Evolutionary conservation across 2,113 vertebrate species (phyloP), one percentile per base, ranked within the genome.

Genomic region (Rafetus swinhoei): DNA sequence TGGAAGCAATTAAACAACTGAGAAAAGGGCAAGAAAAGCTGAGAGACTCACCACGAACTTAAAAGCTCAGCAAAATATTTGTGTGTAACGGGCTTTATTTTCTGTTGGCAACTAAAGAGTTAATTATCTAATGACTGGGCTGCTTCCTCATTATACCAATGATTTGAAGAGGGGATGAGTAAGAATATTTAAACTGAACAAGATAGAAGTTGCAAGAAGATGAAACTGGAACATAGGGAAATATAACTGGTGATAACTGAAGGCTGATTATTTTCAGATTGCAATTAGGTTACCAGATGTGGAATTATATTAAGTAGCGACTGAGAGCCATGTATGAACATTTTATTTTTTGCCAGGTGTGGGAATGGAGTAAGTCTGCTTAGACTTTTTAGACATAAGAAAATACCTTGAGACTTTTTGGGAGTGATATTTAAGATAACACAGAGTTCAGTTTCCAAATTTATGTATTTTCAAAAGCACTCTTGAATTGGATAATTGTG

Each of bases 101-200:
- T 77, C 88, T 7, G 52, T 84, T 57, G 94, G 90, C 76, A 86
- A 82, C 65, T 93, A 74, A 76, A 85, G 80, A 45, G 6, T 45
- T 45, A 45, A 45, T 45, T 45, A 45, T 45, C 45, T 45, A 45
- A 45, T 45, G 45, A 82, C 69, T 92, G 60, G 79, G 82, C 87
- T 94, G 90, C 93, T 86, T 91, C 62, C 89, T 93, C 52, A 14
- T 81, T 82, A 86, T 81, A 54, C 56, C 88, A 95, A 93, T 79
- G 77, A 72, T 87, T 45, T 22, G 9, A 62, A 90, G 84, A 92
- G 72, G 2, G 32, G 72, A 59, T 88, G 72, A 82, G 84, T 55
- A 55, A n/a, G 88, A 53, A 72, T 35, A 15, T 91, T 52, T 82
- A 85, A 80, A 90, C 82, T 62, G 86, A 93, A 92, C 82, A 86